Percentiles rank a stretch among this genome's conserved stretches.
Evolutionary conservation across 2,888 invertebrate genomes (phyloP).

Genomic region (Mermis nigrescens): DNA sequence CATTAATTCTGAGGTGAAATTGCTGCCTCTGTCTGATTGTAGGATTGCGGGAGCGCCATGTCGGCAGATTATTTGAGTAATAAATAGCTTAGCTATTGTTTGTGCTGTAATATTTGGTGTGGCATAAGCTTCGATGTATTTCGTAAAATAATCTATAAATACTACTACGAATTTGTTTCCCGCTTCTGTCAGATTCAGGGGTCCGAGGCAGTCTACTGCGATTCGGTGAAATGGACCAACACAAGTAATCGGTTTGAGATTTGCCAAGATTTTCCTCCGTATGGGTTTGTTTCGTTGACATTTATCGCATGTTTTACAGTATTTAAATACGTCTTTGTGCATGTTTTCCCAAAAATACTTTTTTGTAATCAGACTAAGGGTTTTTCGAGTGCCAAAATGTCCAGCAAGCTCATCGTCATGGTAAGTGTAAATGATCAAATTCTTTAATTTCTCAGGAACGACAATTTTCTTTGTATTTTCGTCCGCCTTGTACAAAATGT

Average conservation of each 20-base stretch:
- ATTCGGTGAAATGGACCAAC: conserved; percentile 18
- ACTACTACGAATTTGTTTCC: conserved; percentile 19
- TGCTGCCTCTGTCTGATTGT: neutral
- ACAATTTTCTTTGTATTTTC: too few relatives aligned
- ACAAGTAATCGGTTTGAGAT: conserved; percentile 11
- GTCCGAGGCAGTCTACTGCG: conserved; percentile 18
- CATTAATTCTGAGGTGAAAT: neutral
- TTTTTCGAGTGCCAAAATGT: neutral
- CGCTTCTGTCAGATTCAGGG: conserved; percentile 13
- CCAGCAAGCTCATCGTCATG: neutral
- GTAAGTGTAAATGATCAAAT: neutral
- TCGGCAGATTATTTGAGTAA: neutral
- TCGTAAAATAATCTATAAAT: conserved; percentile 16
- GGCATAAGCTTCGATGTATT: conserved; percentile 20
- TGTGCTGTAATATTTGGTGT: conserved; percentile 25
- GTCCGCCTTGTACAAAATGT: too few relatives aligned
- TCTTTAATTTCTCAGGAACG: too few relatives aligned
- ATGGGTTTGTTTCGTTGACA: neutral
- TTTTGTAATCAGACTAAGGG: neutral
- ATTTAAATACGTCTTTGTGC: neutral
- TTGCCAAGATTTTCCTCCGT: neutral
- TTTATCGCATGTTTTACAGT: neutral
- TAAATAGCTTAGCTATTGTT: conserved; percentile 22
- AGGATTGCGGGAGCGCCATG: neutral
- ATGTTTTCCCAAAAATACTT: neutral